These are phyloP conservation scores for Phania funesta DNA, from an alignment of 2,888 invertebrate species.

Conservation along the genomic window DNA sequence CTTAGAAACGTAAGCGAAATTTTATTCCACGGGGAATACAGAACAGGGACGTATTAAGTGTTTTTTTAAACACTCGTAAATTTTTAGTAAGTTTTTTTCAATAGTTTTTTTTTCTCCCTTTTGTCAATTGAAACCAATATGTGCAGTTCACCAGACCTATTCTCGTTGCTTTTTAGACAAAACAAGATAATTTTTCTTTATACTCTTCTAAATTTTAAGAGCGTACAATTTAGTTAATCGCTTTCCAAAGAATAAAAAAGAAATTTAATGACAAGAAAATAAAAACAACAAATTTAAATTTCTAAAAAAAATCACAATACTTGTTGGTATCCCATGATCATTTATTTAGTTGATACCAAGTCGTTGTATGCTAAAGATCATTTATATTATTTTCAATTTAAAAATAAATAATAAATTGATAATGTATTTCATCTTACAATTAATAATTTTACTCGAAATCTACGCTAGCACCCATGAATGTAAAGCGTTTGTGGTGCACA, in stretches of 20 bases:
- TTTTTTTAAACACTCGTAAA: too few species aligned
- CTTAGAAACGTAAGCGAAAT: too few species aligned
- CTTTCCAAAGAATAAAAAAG: background rate
- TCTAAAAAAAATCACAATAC: constrained; percentile 3
- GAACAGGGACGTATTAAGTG: too few species aligned
- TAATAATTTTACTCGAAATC: constrained; percentile 54
- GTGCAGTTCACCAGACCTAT: too few species aligned
- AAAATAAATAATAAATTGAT: constrained; percentile 11
- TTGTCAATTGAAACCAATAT: too few species aligned
- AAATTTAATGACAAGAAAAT: background rate
- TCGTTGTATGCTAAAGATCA: constrained; percentile 48
- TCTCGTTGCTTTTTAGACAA: too few species aligned
- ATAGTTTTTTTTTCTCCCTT: too few species aligned
- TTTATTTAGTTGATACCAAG: constrained; percentile 51
- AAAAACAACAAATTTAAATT: constrained; percentile 11
- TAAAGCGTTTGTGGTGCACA: constrained; percentile 41
- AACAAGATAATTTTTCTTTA: background rate
- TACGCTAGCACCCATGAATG: background rate
- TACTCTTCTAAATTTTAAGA: background rate
- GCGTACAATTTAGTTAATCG: background rate
- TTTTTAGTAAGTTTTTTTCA: too few species aligned
- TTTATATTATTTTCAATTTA: constrained; percentile 35
- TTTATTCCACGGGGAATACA: too few species aligned
- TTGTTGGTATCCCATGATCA: constrained; percentile 25
- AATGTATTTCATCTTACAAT: constrained; percentile 47